Percentiles rank a stretch among this genome's conserved stretches.
These are phyloP conservation scores for Anolis sagrei DNA, from an alignment of 2,113 vertebrate genomes.

Conservation along the genomic window DNA sequence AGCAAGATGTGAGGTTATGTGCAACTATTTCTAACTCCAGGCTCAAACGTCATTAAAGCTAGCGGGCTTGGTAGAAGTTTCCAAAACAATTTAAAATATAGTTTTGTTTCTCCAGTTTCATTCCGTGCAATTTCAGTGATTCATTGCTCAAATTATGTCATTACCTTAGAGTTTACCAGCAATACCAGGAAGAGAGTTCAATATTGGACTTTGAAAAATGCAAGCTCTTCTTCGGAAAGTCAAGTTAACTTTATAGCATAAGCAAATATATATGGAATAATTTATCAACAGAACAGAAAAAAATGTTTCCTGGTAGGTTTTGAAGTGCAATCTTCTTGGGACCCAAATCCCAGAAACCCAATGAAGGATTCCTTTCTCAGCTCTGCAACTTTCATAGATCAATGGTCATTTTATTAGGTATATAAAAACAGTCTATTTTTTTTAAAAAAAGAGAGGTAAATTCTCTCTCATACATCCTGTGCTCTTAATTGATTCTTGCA, in stretches of 20 bases:
- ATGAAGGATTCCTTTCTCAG: constrained; percentile 6
- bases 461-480: constrained; percentile 18
- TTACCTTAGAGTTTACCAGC: not conserved
- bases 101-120: constrained; percentile 36
- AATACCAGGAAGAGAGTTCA: not conserved
- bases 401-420: constrained; percentile 50
- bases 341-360: constrained; percentile 7
- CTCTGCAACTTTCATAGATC: constrained; percentile 39
- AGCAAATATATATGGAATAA: not conserved
- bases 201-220: not conserved
- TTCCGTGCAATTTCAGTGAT: constrained; percentile 36
- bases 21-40: not conserved
- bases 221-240: not conserved
- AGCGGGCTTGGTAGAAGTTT: not conserved
- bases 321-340: not conserved
- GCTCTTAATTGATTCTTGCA: not conserved
- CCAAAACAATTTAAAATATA: constrained; percentile 11
- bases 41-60: not conserved
- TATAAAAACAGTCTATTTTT: constrained; percentile 13
- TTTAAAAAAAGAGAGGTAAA: constrained; percentile 19
- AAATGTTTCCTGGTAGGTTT: not conserved
- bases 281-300: not conserved
- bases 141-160: constrained; percentile 34
- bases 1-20: not conserved
- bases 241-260: not conserved